Conservation (phyloP, 2,888 invertebrate species). For the Notodonta dromedarius region DNA sequence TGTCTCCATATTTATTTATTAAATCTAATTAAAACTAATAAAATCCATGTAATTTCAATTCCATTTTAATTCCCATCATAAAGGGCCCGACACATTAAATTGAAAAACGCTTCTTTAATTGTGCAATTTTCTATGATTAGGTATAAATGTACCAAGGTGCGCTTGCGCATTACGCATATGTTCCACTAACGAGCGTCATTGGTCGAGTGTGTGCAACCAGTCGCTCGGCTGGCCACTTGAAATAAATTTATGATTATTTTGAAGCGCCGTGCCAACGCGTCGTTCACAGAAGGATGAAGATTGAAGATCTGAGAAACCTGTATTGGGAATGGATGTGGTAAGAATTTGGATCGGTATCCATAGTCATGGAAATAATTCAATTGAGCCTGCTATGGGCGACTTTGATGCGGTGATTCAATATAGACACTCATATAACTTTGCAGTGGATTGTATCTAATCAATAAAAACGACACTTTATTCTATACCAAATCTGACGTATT, state of each 20-base stretch:
- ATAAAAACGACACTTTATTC: too few relatives aligned
- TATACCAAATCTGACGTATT: too few relatives aligned
- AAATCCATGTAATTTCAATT: background rate
- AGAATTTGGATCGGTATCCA: background rate
- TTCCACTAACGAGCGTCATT: slow-evolving; percentile 51
- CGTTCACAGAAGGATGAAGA: slow-evolving; percentile 58
- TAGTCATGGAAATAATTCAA: too few relatives aligned
- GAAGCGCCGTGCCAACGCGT: slow-evolving; percentile 66
- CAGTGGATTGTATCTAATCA: too few relatives aligned
- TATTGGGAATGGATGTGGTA: slow-evolving; percentile 28
- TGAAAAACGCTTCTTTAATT: background rate
- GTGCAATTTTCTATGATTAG: slow-evolving; percentile 4
- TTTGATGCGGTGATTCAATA: too few relatives aligned
- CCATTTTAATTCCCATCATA: background rate
- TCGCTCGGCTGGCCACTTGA: slow-evolving; percentile 53
- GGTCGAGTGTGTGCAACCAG: slow-evolving; percentile 43
- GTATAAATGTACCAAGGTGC: slow-evolving; percentile 5
- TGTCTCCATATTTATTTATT: too few relatives aligned
- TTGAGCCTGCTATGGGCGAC: too few relatives aligned
- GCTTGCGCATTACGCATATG: slow-evolving; percentile 23
- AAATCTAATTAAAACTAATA: background rate
- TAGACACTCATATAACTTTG: too few relatives aligned
- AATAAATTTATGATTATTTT: slow-evolving; percentile 76
- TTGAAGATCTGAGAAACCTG: slow-evolving; percentile 29
- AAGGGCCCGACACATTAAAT: background rate